A percentile compares a stretch with the other conserved stretches of the same genome.
These are phyloP conservation scores for Lochmaea crataegi DNA, from an alignment of 2,888 invertebrate species.

Conservation along the genomic window DNA sequence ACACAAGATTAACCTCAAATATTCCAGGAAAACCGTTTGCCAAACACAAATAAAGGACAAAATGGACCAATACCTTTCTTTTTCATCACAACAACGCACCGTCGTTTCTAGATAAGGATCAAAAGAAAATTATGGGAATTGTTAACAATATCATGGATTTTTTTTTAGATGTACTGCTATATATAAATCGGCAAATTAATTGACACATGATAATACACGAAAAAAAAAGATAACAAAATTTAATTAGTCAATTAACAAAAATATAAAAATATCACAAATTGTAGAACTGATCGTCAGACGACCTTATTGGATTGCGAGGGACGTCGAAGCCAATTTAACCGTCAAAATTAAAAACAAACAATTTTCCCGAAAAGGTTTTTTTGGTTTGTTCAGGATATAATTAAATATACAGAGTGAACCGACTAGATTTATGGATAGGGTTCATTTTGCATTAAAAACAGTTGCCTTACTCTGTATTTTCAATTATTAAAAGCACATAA, in stretches of 20 bases:
- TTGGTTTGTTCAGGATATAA: too few species aligned
- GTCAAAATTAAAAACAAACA: constrained; percentile 2
- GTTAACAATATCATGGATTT: constrained; percentile 12
- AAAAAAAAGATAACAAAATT: constrained; percentile 9
- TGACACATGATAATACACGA: neutral
- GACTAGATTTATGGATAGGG: too few species aligned
- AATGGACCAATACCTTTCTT: too few species aligned
- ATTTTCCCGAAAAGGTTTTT: too few species aligned
- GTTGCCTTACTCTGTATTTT: neutral
- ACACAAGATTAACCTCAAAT: too few species aligned
- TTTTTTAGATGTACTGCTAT: neutral
- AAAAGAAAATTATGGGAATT: neutral
- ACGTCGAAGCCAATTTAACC: constrained; percentile 18
- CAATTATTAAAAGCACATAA: neutral
- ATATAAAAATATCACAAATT: constrained; percentile 32
- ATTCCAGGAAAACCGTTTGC: too few species aligned
- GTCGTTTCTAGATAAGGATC: neutral
- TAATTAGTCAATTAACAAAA: constrained; percentile 31
- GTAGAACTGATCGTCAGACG: constrained; percentile 13
- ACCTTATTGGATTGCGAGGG: constrained; percentile 23
- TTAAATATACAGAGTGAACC: too few species aligned
- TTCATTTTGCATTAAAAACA: neutral
- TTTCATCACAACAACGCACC: too few species aligned
- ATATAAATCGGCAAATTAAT: neutral
- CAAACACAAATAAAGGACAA: too few species aligned